phyloP scores from a whole-genome alignment of 2,797 vertebrate species.

The Hippocampus kuda region DNA sequence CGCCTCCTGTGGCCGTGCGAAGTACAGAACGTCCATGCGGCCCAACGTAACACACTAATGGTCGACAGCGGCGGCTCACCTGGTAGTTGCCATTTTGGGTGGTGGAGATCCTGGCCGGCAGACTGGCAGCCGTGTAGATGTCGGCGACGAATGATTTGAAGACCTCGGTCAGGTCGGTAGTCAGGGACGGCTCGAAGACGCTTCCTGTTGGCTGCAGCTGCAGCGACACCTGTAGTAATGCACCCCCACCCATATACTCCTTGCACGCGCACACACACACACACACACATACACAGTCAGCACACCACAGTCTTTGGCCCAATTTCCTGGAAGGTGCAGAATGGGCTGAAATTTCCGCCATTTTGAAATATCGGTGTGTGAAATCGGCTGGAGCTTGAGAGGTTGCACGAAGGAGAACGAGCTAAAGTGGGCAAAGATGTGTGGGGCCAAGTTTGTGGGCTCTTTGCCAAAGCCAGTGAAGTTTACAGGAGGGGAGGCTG shows the following conservation, averaged over 20 bases:
- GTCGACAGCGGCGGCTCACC: background rate
- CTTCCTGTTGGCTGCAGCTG: constrained; percentile 1
- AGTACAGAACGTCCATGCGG: background rate
- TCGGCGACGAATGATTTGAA: background rate
- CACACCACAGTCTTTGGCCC: too few relatives aligned
- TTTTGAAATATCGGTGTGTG: too few relatives aligned
- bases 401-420: too few relatives aligned
- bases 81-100: background rate
- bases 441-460: too few relatives aligned
- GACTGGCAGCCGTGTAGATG: background rate
- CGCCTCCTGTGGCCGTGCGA: background rate
- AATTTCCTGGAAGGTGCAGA: background rate
- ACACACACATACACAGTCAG: background rate
- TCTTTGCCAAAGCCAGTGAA: too few relatives aligned
- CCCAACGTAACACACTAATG: too few relatives aligned
- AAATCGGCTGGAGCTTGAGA: too few relatives aligned
- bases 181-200: background rate
- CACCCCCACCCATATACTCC: background rate
- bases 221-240: constrained; percentile 4
- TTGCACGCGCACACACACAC: too few relatives aligned
- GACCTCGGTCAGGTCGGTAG: background rate
- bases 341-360: too few relatives aligned
- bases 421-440: too few relatives aligned
- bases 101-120: background rate
- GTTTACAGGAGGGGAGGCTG: too few relatives aligned